phyloP scores from a whole-genome alignment of 1,140 invertebrate species.

The Habropoda laboriosa region DNA sequence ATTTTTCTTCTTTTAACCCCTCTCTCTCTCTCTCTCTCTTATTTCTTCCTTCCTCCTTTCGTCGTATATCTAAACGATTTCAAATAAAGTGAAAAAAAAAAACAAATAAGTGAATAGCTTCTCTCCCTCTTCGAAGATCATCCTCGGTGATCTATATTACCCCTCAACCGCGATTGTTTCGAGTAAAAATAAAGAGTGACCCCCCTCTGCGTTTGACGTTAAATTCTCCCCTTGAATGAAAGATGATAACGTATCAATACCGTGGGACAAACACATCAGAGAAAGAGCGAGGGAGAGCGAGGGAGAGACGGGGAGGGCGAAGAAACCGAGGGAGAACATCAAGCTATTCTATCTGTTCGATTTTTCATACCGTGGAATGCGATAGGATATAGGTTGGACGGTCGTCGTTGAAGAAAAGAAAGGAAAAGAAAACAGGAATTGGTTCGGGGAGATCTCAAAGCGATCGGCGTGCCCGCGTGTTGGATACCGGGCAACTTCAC shows the following conservation, averaged over 20 bases:
- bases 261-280: not conserved
- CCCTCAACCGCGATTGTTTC: not conserved
- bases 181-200: not conserved
- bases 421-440: constrained; percentile 14
- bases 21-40: not conserved
- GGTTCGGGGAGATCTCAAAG: not conserved
- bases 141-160: too few relatives aligned
- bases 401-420: not conserved
- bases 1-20: not conserved
- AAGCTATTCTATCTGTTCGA: constrained; percentile 1
- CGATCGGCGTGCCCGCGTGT: not conserved
- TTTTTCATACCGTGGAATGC: constrained; percentile 18
- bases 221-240: not conserved
- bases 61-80: not conserved
- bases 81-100: not conserved
- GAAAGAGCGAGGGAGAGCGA: too few relatives aligned
- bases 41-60: too few relatives aligned
- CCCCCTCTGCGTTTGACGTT: not conserved
- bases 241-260: constrained; percentile 34
- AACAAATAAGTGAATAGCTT: not conserved
- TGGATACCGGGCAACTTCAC: not conserved
- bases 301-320: too few relatives aligned
- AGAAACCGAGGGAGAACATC: not conserved
- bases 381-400: not conserved
- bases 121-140: not conserved